phyloP scores from a whole-genome alignment of 1,140 invertebrate species.

The Agrilus planipennis region DNA sequence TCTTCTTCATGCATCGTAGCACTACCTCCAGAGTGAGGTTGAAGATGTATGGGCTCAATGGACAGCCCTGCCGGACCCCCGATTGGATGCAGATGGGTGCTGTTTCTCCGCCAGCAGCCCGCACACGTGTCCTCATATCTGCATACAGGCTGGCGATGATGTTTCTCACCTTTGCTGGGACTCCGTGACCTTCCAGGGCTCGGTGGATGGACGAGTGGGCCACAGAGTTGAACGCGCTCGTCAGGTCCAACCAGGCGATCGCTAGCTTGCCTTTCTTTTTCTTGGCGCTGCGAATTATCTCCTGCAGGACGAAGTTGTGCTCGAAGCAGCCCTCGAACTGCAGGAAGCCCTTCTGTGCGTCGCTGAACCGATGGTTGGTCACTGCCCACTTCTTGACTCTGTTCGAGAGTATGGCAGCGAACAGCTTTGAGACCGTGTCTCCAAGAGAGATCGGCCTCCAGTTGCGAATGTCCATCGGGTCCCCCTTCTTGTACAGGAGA shows the following conservation, averaged over 20 bases:
- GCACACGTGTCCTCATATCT: constrained; percentile 8
- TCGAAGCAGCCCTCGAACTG: constrained; percentile 28
- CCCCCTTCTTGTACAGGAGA: constrained; percentile 27
- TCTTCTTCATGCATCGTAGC: constrained; percentile 1
- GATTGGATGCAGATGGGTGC: constrained; percentile 17
- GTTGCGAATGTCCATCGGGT: constrained; percentile 18
- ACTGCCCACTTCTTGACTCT: constrained; percentile 4
- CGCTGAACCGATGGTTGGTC: constrained; percentile 10
- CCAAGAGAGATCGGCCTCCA: constrained; percentile 30
- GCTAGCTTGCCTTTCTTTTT: constrained; percentile 11
- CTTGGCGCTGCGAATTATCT: constrained; percentile 17
- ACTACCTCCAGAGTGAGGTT: constrained; percentile 32
- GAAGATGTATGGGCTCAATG: constrained; percentile 32
- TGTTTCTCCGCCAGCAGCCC: constrained; percentile 15
- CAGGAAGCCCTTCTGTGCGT: constrained; percentile 28
- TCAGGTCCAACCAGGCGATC: constrained; percentile 27
- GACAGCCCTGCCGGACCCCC: constrained; percentile 33
- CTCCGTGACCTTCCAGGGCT: constrained; percentile 9
- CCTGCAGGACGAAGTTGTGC: constrained; percentile 29
- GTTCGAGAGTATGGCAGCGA: constrained; percentile 17
- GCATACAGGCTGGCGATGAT: constrained; percentile 18
- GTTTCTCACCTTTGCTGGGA: constrained; percentile 4
- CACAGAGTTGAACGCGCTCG: constrained; percentile 27
- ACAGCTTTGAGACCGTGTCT: constrained; percentile 27
- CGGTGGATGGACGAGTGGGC: constrained; percentile 23